Evolutionary conservation across 2,888 invertebrate genomes (phyloP).

Genomic region (Erebia palarica): DNA sequence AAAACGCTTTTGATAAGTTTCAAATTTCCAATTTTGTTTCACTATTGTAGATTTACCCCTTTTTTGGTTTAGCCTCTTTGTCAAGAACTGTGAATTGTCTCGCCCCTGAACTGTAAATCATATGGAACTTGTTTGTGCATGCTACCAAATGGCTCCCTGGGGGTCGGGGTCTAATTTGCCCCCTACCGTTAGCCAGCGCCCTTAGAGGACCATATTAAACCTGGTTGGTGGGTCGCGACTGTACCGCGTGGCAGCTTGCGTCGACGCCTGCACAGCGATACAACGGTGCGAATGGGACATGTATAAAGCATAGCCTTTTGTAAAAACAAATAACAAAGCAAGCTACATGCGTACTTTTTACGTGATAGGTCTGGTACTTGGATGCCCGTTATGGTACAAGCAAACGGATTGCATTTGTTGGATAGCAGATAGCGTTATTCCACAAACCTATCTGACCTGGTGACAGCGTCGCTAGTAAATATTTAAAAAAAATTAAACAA

Average conservation of each 20-base stretch:
- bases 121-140: conserved; percentile 41
- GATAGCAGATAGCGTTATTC: too few relatives aligned
- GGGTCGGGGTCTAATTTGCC: conserved; percentile 43
- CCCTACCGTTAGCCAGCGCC: conserved; percentile 30
- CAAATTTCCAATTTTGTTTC: neutral
- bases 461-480: too few relatives aligned
- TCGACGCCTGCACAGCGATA: conserved; percentile 61
- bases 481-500: too few relatives aligned
- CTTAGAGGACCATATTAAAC: conserved; percentile 5
- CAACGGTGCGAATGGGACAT: conserved; percentile 45
- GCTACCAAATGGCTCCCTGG: conserved; percentile 49
- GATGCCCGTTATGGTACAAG: too few relatives aligned
- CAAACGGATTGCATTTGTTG: too few relatives aligned
- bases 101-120: conserved; percentile 11
- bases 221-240: conserved; percentile 1
- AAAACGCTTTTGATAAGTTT: neutral
- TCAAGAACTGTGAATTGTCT: conserved; percentile 22
- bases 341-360: neutral
- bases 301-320: conserved; percentile 19
- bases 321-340: neutral
- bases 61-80: conserved; percentile 6
- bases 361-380: neutral
- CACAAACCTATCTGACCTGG: too few relatives aligned
- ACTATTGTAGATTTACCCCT: neutral
- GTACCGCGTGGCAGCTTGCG: conserved; percentile 45